Evolutionary conservation across 1,140 invertebrate species (phyloP).

Genomic region (Antheraea mylitta): DNA sequence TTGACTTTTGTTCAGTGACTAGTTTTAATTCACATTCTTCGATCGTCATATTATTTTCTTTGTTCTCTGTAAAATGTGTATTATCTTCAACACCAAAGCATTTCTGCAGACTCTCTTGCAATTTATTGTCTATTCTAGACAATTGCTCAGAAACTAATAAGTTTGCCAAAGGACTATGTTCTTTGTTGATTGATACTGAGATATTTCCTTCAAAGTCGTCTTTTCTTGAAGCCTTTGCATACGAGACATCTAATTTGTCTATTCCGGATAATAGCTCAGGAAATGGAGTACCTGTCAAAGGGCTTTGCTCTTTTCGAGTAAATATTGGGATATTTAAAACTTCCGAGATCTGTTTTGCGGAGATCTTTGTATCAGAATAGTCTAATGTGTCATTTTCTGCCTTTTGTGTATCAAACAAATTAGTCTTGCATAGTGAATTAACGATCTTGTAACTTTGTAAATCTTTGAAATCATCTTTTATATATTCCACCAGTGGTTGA

Average conservation of each 20-base stretch:
- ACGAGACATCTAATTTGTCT: neutral
- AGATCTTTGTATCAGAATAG: neutral
- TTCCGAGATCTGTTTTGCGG: neutral
- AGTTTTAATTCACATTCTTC: conserved; percentile 10
- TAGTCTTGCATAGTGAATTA: conserved; percentile 62
- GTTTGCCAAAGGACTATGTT: conserved; percentile 47
- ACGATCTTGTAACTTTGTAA: conserved; percentile 69
- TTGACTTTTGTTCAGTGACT: conserved; percentile 18
- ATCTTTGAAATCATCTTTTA: conserved; percentile 60
- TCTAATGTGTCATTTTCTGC: neutral
- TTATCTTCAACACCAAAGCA: conserved; percentile 35
- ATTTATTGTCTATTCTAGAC: conserved; percentile 60
- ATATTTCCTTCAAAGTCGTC: conserved; percentile 4
- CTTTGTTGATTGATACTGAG: conserved; percentile 13
- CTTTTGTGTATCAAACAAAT: conserved; percentile 30
- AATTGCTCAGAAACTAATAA: conserved; percentile 45
- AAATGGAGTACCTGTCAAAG: neutral
- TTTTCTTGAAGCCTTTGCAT: neutral
- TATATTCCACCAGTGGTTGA: conserved; percentile 45
- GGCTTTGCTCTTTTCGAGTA: neutral
- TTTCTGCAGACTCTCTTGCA: conserved; percentile 59
- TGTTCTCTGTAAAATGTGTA: conserved; percentile 13
- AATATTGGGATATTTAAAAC: neutral
- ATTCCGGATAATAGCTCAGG: neutral
- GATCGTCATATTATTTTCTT: neutral